Percentiles rank a stretch among this genome's conserved stretches.
phyloP scores from a whole-genome alignment of 2,888 invertebrate species.

The Epinotia demarniana region DNA sequence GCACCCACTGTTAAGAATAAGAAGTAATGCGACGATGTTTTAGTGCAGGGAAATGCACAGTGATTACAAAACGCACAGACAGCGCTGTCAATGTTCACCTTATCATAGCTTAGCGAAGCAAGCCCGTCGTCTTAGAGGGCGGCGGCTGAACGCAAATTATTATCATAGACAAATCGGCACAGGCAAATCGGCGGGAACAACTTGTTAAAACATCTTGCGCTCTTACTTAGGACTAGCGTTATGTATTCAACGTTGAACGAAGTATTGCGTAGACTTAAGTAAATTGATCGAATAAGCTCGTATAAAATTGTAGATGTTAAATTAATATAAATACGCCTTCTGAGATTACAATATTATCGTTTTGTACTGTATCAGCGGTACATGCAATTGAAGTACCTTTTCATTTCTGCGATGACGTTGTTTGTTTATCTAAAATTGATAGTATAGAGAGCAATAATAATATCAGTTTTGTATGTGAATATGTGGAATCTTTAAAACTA shows the following conservation, averaged over 20 bases:
- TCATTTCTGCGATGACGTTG: conserved; percentile 52
- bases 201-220: conserved; percentile 67
- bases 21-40: conserved; percentile 59
- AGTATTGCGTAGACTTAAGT: conserved; percentile 64
- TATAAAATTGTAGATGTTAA: conserved; percentile 71
- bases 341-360: conserved; percentile 66
- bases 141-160: conserved; percentile 43
- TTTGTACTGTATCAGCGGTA: conserved; percentile 51
- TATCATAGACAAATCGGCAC: conserved; percentile 54
- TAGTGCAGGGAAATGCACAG: conserved; percentile 66
- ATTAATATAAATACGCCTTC: conserved; percentile 66
- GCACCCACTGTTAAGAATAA: conserved; percentile 36
- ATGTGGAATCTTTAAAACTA: conserved; percentile 35
- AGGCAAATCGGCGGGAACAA: conserved; percentile 72
- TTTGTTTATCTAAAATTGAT: conserved; percentile 60
- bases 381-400: conserved; percentile 50
- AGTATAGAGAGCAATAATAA: conserved; percentile 57
- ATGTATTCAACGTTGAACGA: conserved; percentile 69
- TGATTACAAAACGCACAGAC: conserved; percentile 61
- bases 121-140: conserved; percentile 50
- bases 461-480: conserved; percentile 42
- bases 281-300: conserved; percentile 64
- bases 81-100: conserved; percentile 53
- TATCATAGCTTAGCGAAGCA: conserved; percentile 25
- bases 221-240: conserved; percentile 68